Evolutionary conservation across 53 echinoderm and acorn worm species (phyloP), one percentile per base, ranked within the genome.

Genomic region (Astropecten irregularis): DNA sequence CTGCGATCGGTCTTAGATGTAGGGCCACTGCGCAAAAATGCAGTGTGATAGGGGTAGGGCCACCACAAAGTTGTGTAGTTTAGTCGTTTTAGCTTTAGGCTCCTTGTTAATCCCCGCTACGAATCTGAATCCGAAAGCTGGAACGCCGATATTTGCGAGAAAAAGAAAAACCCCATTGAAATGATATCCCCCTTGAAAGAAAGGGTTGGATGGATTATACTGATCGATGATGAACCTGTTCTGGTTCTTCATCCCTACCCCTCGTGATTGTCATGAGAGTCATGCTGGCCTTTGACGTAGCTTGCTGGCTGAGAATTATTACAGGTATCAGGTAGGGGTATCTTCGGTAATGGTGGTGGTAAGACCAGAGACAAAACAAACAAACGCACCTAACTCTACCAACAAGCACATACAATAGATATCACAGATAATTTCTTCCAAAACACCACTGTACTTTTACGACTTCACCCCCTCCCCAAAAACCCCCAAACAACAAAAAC

Each of bases 21-120:
- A 79, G 79, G 79, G 79, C 62, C 79, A 79, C 79, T 79, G 79
- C 79, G 79, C 79, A 79, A 79, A 79, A 79, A 79, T 79, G 79
- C 79, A 79, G 79, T 79, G 79, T 42, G 79, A 34, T 79, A 79
- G 79, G 68, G 46, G 27, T 79, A 79, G 79, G 79, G 79, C 23
- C 62, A 40, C 16, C 44, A 42, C 10, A 29, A 16, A 79, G 61
- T 61, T 40, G 59, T 28, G 19, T 44, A 32, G 59, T 22, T 22
- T 16, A 32, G 19, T 9, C 28, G n/a, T 47, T n/a, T 60, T 79
- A 60, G 60, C 32, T 50, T 40, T 60, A 46, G 63, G 33, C 28
- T 34, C 55, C 57, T 27, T 59, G 79, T 79, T 28, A 15, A 16
- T 36, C 47, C 48, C 49, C 79, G 16, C 22, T 42, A 30, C 10